Evolutionary conservation across 2,113 vertebrate species (phyloP), one percentile per base, ranked within the genome.

Genomic region (Hiodon tergisus): DNA sequence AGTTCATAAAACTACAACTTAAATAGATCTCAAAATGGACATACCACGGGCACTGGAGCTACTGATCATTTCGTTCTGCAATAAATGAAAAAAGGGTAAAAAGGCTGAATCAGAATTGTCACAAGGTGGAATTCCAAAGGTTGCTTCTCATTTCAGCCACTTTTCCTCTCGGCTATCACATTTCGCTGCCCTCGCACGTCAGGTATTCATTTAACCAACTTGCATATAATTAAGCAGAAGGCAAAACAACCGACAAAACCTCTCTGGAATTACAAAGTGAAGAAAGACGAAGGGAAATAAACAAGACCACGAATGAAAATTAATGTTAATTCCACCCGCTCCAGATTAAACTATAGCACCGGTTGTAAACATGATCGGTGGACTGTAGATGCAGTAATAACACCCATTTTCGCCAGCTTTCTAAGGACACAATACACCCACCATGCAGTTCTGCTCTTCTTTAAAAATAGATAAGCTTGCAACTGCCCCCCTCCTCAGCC

Each of bases 41-140:
- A 83, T 98, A 98, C 96, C 97, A 97, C 98, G 96, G 93, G 98
- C 93, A 95, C 93, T 95, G 94, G 91, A 95, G 96, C 96, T 97
- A 94, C 96, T 95, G 95, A 99, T 97, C 97, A 99, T 99, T 94
- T 96, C 96, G 95, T 94, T 94, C 93, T 93, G 94, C 93, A 93
- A 92, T 90, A 93, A 95, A 92, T 93, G 87, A 78, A 54, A 67
- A 77, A 67, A 9, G 55, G 62, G 55, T 55, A 83, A 86, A 95
- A 95, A 91, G 93, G 93, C 93, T 94, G 93, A 95, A 95, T 93
- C 90, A 94, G 93, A 95, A 95, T 95, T 94, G 93, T 96, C 94
- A 96, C 93, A 93, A 94, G 93, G 91, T 93, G 94, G 94, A 98
- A 98, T 98, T 98, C 96, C 96, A 95, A 96, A 94, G 94, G 93